phyloP scores from a whole-genome alignment of 2,888 invertebrate species.

The Hypena proboscidalis region DNA sequence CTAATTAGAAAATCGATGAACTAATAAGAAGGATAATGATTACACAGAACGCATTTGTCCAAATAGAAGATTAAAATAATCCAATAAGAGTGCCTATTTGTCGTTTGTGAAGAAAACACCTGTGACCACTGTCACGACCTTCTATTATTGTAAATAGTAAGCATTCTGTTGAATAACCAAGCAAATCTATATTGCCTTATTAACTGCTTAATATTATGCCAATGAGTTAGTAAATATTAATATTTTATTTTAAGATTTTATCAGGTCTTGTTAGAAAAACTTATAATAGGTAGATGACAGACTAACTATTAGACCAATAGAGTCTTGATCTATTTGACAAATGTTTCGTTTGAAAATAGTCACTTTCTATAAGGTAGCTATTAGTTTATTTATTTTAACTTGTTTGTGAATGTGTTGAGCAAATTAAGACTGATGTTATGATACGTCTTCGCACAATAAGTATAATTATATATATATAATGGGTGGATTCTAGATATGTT shows the following conservation, averaged over 20 bases:
- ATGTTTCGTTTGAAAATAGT: no score
- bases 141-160: slow-evolving; percentile 48
- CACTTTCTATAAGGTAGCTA: no score
- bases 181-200: slow-evolving; percentile 1
- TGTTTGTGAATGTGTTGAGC: no score
- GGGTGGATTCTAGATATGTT: no score
- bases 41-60: slow-evolving; percentile 25
- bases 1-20: slow-evolving; percentile 11
- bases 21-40: slow-evolving; percentile 23
- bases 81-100: slow-evolving; percentile 52
- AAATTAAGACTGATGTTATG: no score
- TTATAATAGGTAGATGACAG: no score
- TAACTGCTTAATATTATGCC: background rate
- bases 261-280: no score
- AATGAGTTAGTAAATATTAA: slow-evolving; percentile 3
- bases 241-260: background rate
- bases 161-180: slow-evolving; percentile 30
- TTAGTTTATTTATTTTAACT: no score
- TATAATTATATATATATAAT: no score
- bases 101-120: slow-evolving; percentile 51
- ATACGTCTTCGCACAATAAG: no score
- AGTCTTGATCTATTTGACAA: no score
- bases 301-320: no score
- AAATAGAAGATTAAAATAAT: slow-evolving; percentile 44
- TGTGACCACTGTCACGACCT: slow-evolving; percentile 58